phyloP scores from a whole-genome alignment of 53 echinoderm and acorn worm species.

The Zoroaster sp. region DNA sequence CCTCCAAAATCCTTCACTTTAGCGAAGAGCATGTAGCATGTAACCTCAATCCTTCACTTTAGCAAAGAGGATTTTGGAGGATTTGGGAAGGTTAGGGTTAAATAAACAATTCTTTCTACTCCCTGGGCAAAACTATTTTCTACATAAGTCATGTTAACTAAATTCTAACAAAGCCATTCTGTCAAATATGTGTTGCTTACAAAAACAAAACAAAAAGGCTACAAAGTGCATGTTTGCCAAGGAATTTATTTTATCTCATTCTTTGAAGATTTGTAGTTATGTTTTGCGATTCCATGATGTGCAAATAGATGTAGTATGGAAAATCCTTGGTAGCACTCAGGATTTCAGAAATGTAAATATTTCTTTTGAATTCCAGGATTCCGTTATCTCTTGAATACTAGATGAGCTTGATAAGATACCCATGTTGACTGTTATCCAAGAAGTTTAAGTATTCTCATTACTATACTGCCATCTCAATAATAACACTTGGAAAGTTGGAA shows the following conservation, averaged over 20 bases:
- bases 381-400: not conserved
- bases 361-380: not conserved
- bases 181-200: not conserved
- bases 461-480: no score
- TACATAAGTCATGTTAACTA: no score
- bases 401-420: not conserved
- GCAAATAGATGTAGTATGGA: not conserved
- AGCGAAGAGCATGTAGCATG: no score
- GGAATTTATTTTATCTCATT: not conserved
- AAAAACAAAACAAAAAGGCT: not conserved
- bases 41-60: no score
- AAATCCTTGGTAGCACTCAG: not conserved
- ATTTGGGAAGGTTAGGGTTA: no score
- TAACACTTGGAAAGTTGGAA: no score
- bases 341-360: not conserved
- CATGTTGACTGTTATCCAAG: not conserved
- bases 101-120: no score
- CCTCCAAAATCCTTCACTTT: no score
- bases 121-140: no score
- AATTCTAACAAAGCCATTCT: no score
- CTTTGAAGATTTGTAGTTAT: not conserved
- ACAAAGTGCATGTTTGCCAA: not conserved
- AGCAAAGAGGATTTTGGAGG: no score
- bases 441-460: no score
- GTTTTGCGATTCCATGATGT: not conserved